Evolutionary conservation across 1,140 invertebrate species (phyloP).

Genomic region (Polypedilum vanderplanki): DNA sequence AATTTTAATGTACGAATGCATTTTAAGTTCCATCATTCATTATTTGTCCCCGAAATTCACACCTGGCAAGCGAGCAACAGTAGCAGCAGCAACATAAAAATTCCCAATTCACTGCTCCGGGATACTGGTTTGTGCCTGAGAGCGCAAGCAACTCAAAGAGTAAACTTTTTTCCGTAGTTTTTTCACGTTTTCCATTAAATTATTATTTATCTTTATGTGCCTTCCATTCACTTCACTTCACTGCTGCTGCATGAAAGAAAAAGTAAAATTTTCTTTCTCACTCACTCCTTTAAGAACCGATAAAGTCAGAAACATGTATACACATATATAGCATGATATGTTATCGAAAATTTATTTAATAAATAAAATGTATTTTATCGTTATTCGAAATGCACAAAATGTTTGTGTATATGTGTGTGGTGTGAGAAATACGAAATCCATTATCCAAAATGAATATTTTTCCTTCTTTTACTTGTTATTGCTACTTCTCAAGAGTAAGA

Average conservation of each 20-base stretch:
- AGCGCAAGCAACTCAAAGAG: not conserved
- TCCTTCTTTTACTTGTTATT: too few species aligned
- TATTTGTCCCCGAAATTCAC: not conserved
- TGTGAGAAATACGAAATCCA: constrained; percentile 11
- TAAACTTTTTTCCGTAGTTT: constrained; percentile 25
- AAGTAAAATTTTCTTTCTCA: too few species aligned
- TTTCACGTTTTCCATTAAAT: constrained; percentile 23
- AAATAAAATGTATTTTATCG: constrained; percentile 27
- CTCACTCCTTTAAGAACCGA: not conserved
- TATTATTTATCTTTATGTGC: constrained; percentile 27
- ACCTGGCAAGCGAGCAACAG: not conserved
- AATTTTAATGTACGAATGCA: too few species aligned
- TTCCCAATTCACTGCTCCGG: constrained; percentile 16
- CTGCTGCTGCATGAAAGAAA: not conserved
- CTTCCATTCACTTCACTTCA: too few species aligned
- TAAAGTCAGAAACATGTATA: not conserved
- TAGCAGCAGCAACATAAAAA: not conserved
- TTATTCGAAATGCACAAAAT: constrained; percentile 22
- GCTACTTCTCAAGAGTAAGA: too few species aligned
- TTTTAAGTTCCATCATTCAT: not conserved
- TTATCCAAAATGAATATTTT: constrained; percentile 20
- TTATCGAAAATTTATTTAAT: constrained; percentile 28
- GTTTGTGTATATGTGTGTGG: constrained; percentile 7
- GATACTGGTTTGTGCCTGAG: not conserved
- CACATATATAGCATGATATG: constrained; percentile 1